Percentiles rank a stretch among this genome's conserved stretches.
phyloP scores from a whole-genome alignment of 2,888 invertebrate species.

The Unio delphinus region DNA sequence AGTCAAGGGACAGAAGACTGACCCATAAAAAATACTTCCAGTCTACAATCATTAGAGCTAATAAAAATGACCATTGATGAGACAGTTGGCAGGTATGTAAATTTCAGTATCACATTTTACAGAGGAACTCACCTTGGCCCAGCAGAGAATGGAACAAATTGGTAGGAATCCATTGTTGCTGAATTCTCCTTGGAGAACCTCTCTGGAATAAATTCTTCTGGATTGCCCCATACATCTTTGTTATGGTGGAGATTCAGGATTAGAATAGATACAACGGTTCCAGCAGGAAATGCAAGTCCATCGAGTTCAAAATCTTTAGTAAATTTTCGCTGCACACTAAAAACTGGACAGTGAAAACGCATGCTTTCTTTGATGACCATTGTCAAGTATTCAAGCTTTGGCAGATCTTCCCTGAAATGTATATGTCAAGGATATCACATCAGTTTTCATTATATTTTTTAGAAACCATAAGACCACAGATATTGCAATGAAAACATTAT shows the following conservation, averaged over 20 bases:
- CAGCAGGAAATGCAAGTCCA: conserved; percentile 39
- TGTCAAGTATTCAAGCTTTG: conserved; percentile 13
- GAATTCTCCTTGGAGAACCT: conserved; percentile 17
- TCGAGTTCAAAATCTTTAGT: conserved; percentile 42
- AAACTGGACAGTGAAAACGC: conserved; percentile 49
- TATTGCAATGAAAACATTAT: no score
- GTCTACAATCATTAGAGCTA: no score
- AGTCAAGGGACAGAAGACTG: no score
- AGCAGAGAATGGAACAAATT: conserved; percentile 7
- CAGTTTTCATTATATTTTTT: no score
- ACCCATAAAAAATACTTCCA: no score
- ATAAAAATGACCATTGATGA: no score
- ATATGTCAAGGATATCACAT: no score
- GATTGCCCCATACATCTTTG: conserved; percentile 14
- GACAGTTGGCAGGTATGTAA: no score
- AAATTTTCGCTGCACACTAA: conserved; percentile 40
- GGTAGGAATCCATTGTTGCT: conserved; percentile 8
- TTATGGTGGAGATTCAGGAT: conserved; percentile 44
- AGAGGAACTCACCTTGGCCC: conserved; percentile 5
- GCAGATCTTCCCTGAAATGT: conserved; percentile 52
- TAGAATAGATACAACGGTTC: conserved; percentile 32
- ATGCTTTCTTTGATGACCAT: conserved; percentile 57
- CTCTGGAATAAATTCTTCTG: conserved; percentile 14
- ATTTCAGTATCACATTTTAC: background rate
- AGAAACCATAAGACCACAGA: no score